Percentiles rank a stretch among this genome's conserved stretches.
These are phyloP conservation scores for Epicauta chinensis DNA, from an alignment of 1,140 invertebrate species.

Conservation along the genomic window DNA sequence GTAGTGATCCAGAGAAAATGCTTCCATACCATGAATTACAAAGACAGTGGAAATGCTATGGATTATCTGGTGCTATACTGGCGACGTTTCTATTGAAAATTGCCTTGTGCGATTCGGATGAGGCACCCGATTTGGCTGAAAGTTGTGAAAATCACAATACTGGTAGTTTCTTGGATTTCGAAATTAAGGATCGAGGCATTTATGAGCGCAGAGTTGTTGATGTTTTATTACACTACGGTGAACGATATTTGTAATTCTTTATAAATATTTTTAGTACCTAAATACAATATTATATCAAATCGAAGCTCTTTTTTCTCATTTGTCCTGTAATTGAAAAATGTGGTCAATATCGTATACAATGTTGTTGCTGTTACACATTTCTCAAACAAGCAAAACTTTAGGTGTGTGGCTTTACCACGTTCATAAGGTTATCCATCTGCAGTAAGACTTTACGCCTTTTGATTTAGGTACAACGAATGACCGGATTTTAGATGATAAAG, in stretches of 20 bases:
- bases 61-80: slow-evolving; percentile 33
- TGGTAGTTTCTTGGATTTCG: slow-evolving; percentile 3
- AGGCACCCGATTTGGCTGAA: slow-evolving; percentile 21
- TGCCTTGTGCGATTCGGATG: slow-evolving; percentile 1
- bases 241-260: slow-evolving; percentile 12
- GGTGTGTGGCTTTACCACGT: no score
- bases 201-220: slow-evolving; percentile 19
- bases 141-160: slow-evolving; percentile 15
- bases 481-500: no score
- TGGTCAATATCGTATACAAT: no score
- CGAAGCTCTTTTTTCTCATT: no score
- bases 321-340: no score
- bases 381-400: no score
- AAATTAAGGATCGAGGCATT: slow-evolving; percentile 18
- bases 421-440: no score
- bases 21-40: slow-evolving; percentile 42
- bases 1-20: slow-evolving; percentile 33
- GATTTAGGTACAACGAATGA: no score
- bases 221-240: slow-evolving; percentile 23
- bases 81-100: slow-evolving; percentile 12
- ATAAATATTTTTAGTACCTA: no score
- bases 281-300: no score
- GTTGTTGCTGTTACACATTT: no score
- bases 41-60: slow-evolving; percentile 38
- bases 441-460: no score